Conservation (phyloP, 1,140 invertebrate species). For the Mercenaria mercenaria region DNA sequence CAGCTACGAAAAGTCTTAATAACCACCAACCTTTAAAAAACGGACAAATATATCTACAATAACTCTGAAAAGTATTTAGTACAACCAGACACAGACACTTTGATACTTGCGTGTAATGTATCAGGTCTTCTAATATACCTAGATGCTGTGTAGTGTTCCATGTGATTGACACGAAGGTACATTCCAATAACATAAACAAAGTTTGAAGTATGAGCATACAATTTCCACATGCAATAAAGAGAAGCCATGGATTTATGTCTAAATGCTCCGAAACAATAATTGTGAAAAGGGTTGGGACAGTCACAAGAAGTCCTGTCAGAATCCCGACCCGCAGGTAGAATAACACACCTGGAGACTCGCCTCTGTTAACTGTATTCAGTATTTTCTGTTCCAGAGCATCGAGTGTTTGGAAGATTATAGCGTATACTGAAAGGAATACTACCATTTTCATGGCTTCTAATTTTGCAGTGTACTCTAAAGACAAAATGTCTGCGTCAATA, state of each 20-base stretch:
- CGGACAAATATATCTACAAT: slow-evolving; percentile 8
- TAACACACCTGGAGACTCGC: background rate
- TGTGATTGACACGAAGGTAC: background rate
- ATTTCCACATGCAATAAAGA: background rate
- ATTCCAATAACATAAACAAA: background rate
- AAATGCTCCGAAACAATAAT: background rate
- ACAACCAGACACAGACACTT: background rate
- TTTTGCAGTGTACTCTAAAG: background rate
- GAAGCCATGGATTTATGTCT: background rate
- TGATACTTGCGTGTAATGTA: background rate
- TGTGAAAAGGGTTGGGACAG: background rate
- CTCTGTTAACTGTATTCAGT: background rate
- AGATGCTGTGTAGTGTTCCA: background rate
- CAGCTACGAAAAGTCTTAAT: background rate
- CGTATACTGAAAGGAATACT: background rate
- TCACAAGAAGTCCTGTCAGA: background rate
- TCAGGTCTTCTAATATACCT: background rate
- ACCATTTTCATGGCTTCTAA: background rate
- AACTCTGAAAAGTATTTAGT: background rate
- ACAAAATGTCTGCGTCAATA: background rate
- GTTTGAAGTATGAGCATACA: background rate
- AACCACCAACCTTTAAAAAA: slow-evolving; percentile 26
- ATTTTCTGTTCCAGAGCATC: background rate
- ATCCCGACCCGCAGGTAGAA: background rate
- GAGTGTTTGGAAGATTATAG: background rate